Conservation (phyloP, 2,888 invertebrate genomes). For the Chelonus formosanus region DNA sequence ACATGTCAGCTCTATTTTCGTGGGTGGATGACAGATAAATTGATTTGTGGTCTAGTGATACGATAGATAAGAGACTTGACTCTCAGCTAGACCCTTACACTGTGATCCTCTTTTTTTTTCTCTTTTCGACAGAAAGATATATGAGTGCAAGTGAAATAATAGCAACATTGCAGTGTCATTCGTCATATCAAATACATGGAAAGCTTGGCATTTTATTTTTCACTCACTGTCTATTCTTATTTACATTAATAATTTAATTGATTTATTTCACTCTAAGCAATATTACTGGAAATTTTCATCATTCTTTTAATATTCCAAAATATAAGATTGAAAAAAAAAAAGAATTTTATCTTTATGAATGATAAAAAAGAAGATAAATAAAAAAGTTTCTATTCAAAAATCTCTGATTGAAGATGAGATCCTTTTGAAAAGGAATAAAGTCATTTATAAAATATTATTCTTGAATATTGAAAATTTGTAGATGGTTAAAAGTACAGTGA, state of each 20-base stretch:
- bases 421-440: no score
- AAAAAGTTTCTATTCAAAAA: no score
- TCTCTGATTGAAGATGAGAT: no score
- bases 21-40: conserved; percentile 48
- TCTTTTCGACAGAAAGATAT: conserved; percentile 22
- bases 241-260: no score
- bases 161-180: conserved; percentile 42
- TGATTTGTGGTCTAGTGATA: conserved; percentile 49
- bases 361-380: no score
- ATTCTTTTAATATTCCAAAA: neutral
- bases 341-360: no score
- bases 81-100: conserved; percentile 20
- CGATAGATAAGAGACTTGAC: conserved; percentile 34
- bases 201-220: conserved; percentile 24
- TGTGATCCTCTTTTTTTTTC: conserved; percentile 28
- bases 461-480: no score
- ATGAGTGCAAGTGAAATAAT: conserved; percentile 39
- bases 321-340: no score
- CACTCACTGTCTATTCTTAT: conserved; percentile 10
- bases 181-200: conserved; percentile 40
- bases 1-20: conserved; percentile 27
- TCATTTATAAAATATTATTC: no score
- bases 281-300: neutral
- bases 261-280: no score
- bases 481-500: no score